A percentile compares a stretch with the other conserved stretches of the same genome.
These are phyloP conservation scores for Trachelus stipa DNA, from an alignment of 2,888 invertebrate genomes.

Conservation along the genomic window DNA sequence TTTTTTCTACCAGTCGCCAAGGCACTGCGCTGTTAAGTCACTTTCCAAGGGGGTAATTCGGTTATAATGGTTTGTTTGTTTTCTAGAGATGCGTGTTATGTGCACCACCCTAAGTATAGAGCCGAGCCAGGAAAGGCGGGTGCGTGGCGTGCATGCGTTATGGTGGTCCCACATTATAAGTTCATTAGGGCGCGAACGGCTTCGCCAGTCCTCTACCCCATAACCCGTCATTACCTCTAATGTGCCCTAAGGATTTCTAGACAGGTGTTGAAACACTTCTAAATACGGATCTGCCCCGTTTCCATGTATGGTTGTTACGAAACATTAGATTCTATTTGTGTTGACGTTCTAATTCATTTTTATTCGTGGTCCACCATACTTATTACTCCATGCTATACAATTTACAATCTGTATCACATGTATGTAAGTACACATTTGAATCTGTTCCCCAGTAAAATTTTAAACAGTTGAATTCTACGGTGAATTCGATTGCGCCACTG, in stretches of 20 bases:
- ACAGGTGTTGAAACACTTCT: slow-evolving; percentile 9
- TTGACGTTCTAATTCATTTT: neutral
- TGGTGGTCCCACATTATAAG: slow-evolving; percentile 21
- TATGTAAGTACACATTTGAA: neutral
- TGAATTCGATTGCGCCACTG: neutral
- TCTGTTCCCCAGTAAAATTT: neutral
- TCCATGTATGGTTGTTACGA: neutral
- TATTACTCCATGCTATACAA: too few relatives aligned
- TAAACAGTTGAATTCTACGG: neutral
- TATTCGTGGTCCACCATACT: neutral
- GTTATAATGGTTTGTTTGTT: slow-evolving; percentile 27
- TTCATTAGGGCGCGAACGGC: slow-evolving; percentile 17
- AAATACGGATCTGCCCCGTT: neutral
- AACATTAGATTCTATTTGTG: neutral
- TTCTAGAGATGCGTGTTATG: slow-evolving; percentile 7
- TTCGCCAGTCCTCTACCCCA: neutral
- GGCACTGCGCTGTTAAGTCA: slow-evolving; percentile 11
- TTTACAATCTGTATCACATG: too few relatives aligned
- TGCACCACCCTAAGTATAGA: slow-evolving; percentile 5
- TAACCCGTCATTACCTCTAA: slow-evolving; percentile 11
- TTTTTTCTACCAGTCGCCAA: neutral
- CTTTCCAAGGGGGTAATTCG: slow-evolving; percentile 22
- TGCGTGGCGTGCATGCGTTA: slow-evolving; percentile 1
- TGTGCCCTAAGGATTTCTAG: neutral
- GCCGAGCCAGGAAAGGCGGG: neutral